Base-by-base conservation (phyloP, 92 coral and sea anemone species). In the Epizoanthus scotinus region DNA sequence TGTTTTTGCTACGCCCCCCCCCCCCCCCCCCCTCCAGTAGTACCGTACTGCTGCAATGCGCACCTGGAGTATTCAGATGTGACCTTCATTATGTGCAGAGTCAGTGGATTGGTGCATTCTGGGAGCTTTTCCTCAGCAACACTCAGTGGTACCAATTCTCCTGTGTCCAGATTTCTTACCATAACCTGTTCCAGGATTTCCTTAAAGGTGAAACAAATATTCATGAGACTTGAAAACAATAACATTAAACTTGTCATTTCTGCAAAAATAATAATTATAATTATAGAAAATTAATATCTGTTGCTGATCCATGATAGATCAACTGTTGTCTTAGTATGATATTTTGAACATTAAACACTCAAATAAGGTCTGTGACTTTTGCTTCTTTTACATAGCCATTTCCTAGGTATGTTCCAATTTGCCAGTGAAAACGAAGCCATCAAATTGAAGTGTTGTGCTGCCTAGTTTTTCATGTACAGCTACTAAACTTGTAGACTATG, bases 21-120 rank as follows among this genome's bases (percentile, higher is more conserved):
- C n/a, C n/a, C n/a, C n/a, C n/a, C n/a, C n/a, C n/a, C n/a, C n/a
- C n/a, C n/a, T n/a, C n/a, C n/a, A n/a, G n/a, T n/a, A n/a, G n/a
- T n/a, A n/a, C n/a, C n/a, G n/a, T n/a, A n/a, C n/a, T 3, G 4
- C 4, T 31, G 36, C 9, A 70, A 59, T 67, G 10, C 60, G 7
- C 87, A 95, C 98, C 98, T 95, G 59, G 94, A 88, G 70, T 78
- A 95, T 70, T 95, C 98, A 20, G 98, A 93, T 9, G 98, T 95
- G n/a, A 95, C 82, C 85, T 90, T 90, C 98, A 95, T 95, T 54
- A 95, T 95, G 74, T 95, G 98, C 15, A 95, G 79, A 47, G 95
- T 92, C 77, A 95, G 78, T 8, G 98, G 98, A 63, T 95, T 95
- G 81, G 97, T 91, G 24, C 98, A 91, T 54, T 91, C 91, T 56